A percentile compares a stretch with the other conserved stretches of the same genome.
phyloP scores from a whole-genome alignment of 2,888 invertebrate genomes.

The Amphipyra berbera region DNA sequence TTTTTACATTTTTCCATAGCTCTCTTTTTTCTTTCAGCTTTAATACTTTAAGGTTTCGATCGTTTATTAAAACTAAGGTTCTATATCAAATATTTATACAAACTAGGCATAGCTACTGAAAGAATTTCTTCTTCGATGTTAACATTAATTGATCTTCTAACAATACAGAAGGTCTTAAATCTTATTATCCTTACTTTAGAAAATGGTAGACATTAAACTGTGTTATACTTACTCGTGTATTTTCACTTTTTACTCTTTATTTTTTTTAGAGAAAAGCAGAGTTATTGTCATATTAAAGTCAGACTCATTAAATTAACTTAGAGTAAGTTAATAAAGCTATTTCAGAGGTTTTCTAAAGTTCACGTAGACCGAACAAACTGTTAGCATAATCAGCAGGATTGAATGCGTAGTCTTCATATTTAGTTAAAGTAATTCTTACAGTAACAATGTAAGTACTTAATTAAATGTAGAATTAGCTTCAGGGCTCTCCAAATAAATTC shows the following conservation, averaged over 20 bases:
- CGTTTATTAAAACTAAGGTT: constrained; percentile 24
- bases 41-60: constrained; percentile 30
- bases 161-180: constrained; percentile 10
- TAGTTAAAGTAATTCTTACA: constrained; percentile 5
- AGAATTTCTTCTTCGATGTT: neutral
- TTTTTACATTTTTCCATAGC: constrained; percentile 59
- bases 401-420: constrained; percentile 24
- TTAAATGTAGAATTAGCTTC: constrained; percentile 22
- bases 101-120: neutral
- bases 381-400: constrained; percentile 17
- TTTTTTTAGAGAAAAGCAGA: constrained; percentile 18
- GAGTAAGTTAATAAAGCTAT: constrained; percentile 24
- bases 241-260: constrained; percentile 7
- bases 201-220: constrained; percentile 13
- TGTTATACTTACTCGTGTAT: constrained; percentile 19
- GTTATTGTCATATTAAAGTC: constrained; percentile 2
- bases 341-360: constrained; percentile 24
- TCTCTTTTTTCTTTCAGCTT: constrained; percentile 50
- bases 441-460: constrained; percentile 30
- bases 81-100: neutral
- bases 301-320: constrained; percentile 30
- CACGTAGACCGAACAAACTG: constrained; percentile 16
- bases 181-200: constrained; percentile 16
- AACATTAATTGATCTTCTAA: neutral
- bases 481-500: constrained; percentile 31